Evolutionary conservation across 1,140 invertebrate genomes (phyloP).

Genomic region (Diploscapter pachys): DNA sequence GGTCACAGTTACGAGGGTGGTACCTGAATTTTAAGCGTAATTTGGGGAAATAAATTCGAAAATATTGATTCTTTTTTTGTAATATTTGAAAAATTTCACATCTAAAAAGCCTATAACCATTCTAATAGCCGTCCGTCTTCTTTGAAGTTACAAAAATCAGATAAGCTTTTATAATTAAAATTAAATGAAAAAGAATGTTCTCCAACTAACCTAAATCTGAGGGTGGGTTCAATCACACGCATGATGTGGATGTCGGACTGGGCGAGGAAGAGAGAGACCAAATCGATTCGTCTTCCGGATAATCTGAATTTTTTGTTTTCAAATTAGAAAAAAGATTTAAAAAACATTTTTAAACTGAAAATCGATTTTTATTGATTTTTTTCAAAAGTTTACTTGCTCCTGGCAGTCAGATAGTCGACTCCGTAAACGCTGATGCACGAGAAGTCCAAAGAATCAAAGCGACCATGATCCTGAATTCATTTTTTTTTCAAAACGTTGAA

Average conservation of each 20-base stretch:
- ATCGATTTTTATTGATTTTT: neutral
- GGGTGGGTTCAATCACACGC: conserved; percentile 51
- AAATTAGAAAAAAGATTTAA: no score
- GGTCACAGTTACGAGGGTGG: conserved; percentile 41
- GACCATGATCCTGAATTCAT: conserved; percentile 42
- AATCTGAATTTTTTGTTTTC: conserved; percentile 5
- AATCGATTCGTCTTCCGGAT: conserved; percentile 38
- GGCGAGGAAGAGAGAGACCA: conserved; percentile 46
- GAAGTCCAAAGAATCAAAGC: conserved; percentile 55
- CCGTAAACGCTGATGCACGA: conserved; percentile 44
- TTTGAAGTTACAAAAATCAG: neutral
- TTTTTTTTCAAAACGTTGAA: neutral
- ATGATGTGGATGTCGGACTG: conserved; percentile 47
- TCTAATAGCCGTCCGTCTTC: no score
- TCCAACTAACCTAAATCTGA: conserved; percentile 41
- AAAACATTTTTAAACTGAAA: neutral
- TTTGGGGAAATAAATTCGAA: neutral
- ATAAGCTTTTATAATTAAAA: neutral
- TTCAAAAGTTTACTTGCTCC: neutral
- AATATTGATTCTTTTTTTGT: neutral
- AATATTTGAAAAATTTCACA: neutral
- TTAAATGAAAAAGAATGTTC: neutral
- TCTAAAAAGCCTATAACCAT: neutral
- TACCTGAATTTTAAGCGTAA: conserved; percentile 24
- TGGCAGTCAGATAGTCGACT: conserved; percentile 41